Conservation (phyloP, 2,888 invertebrate species). For the Tridacna crocea region DNA sequence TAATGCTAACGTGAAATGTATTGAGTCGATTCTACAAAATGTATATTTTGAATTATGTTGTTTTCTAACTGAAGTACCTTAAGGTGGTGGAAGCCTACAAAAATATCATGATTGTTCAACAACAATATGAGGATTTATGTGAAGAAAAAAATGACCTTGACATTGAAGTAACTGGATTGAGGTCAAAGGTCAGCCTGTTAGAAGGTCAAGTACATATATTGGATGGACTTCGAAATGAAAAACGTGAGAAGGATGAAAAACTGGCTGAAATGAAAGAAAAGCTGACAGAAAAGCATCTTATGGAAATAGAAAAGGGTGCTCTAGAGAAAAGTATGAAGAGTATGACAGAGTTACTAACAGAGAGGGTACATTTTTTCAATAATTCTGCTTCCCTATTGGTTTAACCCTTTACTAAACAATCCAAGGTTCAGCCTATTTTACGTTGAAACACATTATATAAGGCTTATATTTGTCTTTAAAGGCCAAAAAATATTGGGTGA, state of each 20-base stretch:
- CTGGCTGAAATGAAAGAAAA: constrained; percentile 60
- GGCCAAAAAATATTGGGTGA: too few relatives aligned
- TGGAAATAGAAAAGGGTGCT: constrained; percentile 65
- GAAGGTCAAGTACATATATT: constrained; percentile 56
- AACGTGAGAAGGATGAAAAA: constrained; percentile 59
- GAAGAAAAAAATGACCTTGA: constrained; percentile 68
- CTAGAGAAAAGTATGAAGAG: constrained; percentile 68
- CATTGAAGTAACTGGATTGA: constrained; percentile 55
- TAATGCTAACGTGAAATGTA: too few relatives aligned
- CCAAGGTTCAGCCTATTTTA: too few relatives aligned
- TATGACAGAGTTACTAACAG: constrained; percentile 66
- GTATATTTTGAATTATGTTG: background rate
- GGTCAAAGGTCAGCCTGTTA: constrained; percentile 55
- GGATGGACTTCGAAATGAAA: constrained; percentile 51
- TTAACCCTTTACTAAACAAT: too few relatives aligned
- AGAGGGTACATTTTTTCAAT: constrained; percentile 68
- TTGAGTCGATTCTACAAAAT: background rate
- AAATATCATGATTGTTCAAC: constrained; percentile 43
- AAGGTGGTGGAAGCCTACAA: constrained; percentile 57
- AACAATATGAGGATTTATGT: constrained; percentile 52
- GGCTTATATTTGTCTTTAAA: too few relatives aligned
- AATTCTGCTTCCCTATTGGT: background rate
- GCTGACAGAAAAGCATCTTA: constrained; percentile 51
- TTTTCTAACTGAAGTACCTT: constrained; percentile 41
- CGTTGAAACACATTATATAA: too few relatives aligned